Conservation (phyloP, 1,140 invertebrate genomes). For the Delia radicum region DNA sequence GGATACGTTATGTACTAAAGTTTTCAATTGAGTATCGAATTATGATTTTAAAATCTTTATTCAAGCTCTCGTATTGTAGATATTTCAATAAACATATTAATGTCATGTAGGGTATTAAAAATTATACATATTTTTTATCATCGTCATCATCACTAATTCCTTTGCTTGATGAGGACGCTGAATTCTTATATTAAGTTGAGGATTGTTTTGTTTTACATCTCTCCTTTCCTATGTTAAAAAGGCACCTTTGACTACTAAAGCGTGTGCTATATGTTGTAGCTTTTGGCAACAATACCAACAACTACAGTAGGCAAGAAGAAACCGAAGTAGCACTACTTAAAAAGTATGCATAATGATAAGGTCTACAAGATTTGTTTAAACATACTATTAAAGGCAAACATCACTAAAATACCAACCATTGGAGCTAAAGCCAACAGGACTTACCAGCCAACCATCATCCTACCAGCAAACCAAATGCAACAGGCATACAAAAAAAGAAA, state of each 20-base stretch:
- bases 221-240: constrained; percentile 3
- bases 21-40: too few relatives aligned
- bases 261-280: constrained; percentile 6
- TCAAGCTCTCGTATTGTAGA: too few relatives aligned
- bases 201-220: background rate
- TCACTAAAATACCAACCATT: background rate
- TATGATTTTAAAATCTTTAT: too few relatives aligned
- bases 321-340: constrained; percentile 16
- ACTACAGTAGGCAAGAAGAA: background rate
- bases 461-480: background rate
- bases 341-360: constrained; percentile 21
- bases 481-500: background rate
- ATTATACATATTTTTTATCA: background rate
- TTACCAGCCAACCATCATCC: background rate
- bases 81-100: too few relatives aligned
- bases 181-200: constrained; percentile 7
- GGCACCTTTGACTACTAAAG: constrained; percentile 15
- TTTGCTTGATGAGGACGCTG: background rate
- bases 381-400: constrained; percentile 15
- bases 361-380: constrained; percentile 24
- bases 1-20: too few relatives aligned
- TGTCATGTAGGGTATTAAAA: background rate
- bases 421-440: background rate
- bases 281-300: background rate
- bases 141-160: background rate